Evolutionary conservation across 1,140 invertebrate species (phyloP), one percentile per base, ranked within the genome.

Genomic region (Drosophila parabipectinata): DNA sequence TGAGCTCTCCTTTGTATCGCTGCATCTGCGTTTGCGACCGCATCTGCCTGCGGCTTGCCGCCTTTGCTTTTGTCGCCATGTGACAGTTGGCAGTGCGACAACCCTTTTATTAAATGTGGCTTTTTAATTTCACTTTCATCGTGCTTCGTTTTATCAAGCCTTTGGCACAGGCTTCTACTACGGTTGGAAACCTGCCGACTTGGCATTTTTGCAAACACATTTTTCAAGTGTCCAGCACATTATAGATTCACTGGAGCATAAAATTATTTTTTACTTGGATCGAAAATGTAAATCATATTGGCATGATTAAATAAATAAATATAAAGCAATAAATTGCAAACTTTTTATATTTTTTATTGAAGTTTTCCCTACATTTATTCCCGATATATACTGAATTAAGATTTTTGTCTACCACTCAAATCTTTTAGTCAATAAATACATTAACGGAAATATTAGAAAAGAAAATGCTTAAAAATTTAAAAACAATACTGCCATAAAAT

Each of bases 31-130:
- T 44, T 8, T 32, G 50, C 14, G 7, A 28, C 37, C 57, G 21
- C 59, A 21, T 62, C 53, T 30, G 59, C 6, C 50, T 24, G 44
- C 61, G 66, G 52, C 37, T 18, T 50, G 14, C 32, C 39, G 69
- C 28, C 61, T 24, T 41, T 54, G 51, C 58, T 56, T 48, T 56
- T 73, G 71, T 53, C 28, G 34, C 15, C 41, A 37, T 32, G 39
- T 69, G 74, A 66, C 51, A 73, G 71, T 52, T 60, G 79, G 59
- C 79, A 71, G n/a, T 47, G 41, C 75, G 64, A 79, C 80, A 79
- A 62, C 58, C 57, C 69, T 58, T 62, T 75, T 75, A 69, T 71
- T 64, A 68, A 73, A 60, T 68, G 68, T 30, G 44, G 75, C 72
- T 66, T 72, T 84, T 58, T 62, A 62, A 69, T 74, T 66, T 66